Conservation (phyloP, 1,140 invertebrate species). For the Mya arenaria region DNA sequence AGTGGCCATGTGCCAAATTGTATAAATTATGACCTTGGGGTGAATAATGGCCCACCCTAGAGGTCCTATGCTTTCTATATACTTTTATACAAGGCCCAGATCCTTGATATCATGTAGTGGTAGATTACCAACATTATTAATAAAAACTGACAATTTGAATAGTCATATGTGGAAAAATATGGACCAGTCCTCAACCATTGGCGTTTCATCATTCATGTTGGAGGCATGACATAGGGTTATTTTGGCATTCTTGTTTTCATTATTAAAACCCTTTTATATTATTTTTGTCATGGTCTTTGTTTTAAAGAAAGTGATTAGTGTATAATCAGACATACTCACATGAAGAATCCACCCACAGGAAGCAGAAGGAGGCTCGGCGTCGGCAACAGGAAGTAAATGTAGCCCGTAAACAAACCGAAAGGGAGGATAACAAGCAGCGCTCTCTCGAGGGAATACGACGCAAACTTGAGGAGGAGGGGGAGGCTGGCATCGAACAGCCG, state of each 20-base stretch:
- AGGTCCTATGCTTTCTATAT: too few relatives aligned
- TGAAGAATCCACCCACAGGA: constrained; percentile 68
- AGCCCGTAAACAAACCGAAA: constrained; percentile 86
- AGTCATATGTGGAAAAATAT: neutral
- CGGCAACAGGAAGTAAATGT: constrained; percentile 89
- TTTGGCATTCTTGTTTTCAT: neutral
- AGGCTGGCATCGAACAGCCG: constrained; percentile 30
- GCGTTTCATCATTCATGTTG: neutral
- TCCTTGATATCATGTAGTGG: too few relatives aligned
- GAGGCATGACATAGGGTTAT: neutral
- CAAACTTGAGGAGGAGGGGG: constrained; percentile 22
- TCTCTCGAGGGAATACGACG: constrained; percentile 86
- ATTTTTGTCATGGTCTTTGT: neutral
- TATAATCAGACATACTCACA: neutral
- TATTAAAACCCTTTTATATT: neutral
- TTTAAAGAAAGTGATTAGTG: neutral
- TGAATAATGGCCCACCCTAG: too few relatives aligned
- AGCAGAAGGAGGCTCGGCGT: constrained; percentile 88
- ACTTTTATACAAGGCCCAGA: too few relatives aligned
- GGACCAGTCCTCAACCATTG: neutral
- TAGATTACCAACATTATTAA: too few relatives aligned
- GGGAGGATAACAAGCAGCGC: constrained; percentile 87
- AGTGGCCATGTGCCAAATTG: too few relatives aligned
- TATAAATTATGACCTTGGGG: too few relatives aligned
- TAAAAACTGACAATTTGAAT: too few relatives aligned